phyloP scores from a whole-genome alignment of 2,797 vertebrate species.

The Acanthis flammea region DNA sequence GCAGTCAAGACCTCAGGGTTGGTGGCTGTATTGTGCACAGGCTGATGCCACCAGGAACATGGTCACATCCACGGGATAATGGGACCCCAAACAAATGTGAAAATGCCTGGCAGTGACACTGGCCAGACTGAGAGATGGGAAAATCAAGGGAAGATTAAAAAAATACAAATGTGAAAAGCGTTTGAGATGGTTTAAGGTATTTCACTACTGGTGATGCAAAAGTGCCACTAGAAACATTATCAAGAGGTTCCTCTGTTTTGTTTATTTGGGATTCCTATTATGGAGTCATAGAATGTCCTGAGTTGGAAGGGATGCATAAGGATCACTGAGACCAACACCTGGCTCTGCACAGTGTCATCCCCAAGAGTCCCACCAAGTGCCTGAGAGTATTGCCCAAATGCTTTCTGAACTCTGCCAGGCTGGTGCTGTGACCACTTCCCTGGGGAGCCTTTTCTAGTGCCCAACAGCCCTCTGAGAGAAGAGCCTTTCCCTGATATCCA shows the following conservation, averaged over 20 bases:
- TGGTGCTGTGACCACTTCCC: neutral
- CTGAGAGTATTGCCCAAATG: neutral
- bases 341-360: neutral
- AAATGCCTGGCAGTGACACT: neutral
- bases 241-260: neutral
- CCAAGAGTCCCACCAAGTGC: neutral
- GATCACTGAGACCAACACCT: too few relatives aligned
- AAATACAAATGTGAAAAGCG: neutral
- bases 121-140: neutral
- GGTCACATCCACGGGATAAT: fast-evolving
- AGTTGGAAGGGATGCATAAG: neutral
- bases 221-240: neutral
- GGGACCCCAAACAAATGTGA: neutral
- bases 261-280: neutral
- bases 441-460: neutral
- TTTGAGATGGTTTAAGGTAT: neutral
- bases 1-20: neutral
- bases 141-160: neutral
- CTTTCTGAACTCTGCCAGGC: neutral
- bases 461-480: neutral
- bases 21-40: neutral
- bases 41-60: neutral
- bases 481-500: neutral
- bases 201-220: neutral
- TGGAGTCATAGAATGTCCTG: neutral